A percentile compares a stretch with the other conserved stretches of the same genome.
phyloP scores from a whole-genome alignment of 2,888 invertebrate genomes.

The Norana najaformis region DNA sequence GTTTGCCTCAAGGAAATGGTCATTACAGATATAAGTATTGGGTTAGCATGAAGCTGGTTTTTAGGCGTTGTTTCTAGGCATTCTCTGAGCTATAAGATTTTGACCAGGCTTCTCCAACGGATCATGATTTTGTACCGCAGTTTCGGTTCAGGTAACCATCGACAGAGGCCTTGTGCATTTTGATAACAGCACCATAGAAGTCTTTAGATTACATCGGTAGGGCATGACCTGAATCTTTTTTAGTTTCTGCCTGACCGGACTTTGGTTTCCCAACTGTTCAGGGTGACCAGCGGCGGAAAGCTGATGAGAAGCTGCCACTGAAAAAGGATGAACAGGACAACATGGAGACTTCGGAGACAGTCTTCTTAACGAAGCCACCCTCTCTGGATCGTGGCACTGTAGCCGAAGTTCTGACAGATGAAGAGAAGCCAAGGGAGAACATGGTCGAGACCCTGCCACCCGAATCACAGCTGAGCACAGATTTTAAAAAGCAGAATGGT shows the following conservation, averaged over 20 bases:
- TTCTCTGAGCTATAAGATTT: too few species aligned
- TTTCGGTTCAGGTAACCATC: neutral
- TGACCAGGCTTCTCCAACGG: neutral
- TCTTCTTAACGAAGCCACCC: neutral
- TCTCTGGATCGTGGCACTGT: neutral
- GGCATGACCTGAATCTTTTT: too few species aligned
- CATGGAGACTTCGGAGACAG: neutral
- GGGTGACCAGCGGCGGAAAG: neutral
- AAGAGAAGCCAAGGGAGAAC: neutral
- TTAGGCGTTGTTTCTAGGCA: too few species aligned
- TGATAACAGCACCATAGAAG: too few species aligned
- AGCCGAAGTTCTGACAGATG: neutral
- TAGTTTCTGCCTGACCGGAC: too few species aligned
- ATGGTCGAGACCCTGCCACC: neutral
- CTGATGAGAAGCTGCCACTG: neutral
- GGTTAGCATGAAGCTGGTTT: too few species aligned
- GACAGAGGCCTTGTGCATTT: neutral
- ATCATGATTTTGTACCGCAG: too few species aligned
- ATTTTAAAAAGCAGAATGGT: neutral
- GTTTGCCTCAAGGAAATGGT: too few species aligned
- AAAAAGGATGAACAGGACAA: neutral
- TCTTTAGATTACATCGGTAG: too few species aligned
- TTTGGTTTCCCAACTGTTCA: neutral
- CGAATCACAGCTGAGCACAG: neutral
- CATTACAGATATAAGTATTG: too few species aligned